These are phyloP conservation scores for Plectus sambesii DNA, from an alignment of 1,140 invertebrate genomes.

Conservation along the genomic window DNA sequence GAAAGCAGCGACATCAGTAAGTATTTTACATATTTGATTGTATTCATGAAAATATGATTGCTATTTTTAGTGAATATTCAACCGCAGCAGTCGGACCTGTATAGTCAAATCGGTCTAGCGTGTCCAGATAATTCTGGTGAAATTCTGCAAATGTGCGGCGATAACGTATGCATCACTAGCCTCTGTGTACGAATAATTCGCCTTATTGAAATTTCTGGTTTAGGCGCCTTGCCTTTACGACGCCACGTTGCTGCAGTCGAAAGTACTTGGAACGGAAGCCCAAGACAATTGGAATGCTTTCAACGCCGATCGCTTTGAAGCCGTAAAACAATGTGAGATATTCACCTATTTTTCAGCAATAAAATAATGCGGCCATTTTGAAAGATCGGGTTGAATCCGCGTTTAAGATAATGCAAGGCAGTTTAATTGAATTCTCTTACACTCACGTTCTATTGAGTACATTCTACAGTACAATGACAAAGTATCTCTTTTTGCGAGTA, in stretches of 20 bases:
- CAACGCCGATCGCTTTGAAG: conserved; percentile 24
- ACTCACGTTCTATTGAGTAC: too few relatives aligned
- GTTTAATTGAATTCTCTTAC: too few relatives aligned
- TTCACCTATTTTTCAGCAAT: too few relatives aligned
- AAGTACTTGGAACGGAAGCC: conserved; percentile 36
- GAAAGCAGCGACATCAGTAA: conserved; percentile 19
- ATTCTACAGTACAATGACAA: too few relatives aligned
- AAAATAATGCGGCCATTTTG: too few relatives aligned
- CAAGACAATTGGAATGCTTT: conserved; percentile 38
- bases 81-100: conserved; percentile 32
- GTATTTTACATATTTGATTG: conserved; percentile 6
- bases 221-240: conserved; percentile 42
- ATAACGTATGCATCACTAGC: too few relatives aligned
- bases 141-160: conserved; percentile 38
- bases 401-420: too few relatives aligned
- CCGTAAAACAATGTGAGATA: conserved; percentile 40
- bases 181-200: too few relatives aligned
- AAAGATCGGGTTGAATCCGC: too few relatives aligned
- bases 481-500: too few relatives aligned
- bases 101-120: conserved; percentile 27
- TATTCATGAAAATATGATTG: neutral
- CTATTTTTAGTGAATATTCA: conserved; percentile 34
- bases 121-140: conserved; percentile 42
- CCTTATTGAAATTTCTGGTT: too few relatives aligned
- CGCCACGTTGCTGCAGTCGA: conserved; percentile 38